phyloP scores from a whole-genome alignment of 2,888 invertebrate species.

The Caenorhabditis sp. region DNA sequence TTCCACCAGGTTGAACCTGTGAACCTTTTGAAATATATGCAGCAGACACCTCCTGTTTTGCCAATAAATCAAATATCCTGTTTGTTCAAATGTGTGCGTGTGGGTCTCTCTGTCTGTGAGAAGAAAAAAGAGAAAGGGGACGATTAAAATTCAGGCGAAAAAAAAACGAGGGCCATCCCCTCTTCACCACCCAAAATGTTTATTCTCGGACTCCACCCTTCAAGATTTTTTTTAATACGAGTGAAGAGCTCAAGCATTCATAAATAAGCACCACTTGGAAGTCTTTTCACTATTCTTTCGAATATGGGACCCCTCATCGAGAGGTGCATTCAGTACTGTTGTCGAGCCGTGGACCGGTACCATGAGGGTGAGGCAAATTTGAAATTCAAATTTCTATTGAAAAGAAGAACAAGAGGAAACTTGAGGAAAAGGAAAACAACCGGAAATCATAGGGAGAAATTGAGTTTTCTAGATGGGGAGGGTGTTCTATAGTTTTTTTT shows the following conservation, averaged over 20 bases:
- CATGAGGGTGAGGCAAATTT: conserved; percentile 41
- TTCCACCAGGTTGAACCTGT: background rate
- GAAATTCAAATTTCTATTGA: background rate
- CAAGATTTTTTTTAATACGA: conserved; percentile 52
- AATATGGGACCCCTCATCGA: conserved; percentile 38
- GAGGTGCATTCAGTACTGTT: conserved; percentile 26
- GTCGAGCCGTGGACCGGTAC: conserved; percentile 28
- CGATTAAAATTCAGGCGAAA: conserved; percentile 59
- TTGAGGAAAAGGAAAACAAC: background rate
- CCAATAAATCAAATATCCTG: conserved; percentile 52
- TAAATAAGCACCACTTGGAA: conserved; percentile 13
- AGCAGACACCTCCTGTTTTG: background rate
- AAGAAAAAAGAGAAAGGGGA: background rate
- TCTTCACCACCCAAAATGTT: conserved; percentile 47
- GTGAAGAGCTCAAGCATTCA: conserved; percentile 7
- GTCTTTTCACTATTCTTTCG: background rate
- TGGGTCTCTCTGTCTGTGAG: too few relatives aligned
- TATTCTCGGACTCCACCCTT: conserved; percentile 51
- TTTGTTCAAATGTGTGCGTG: conserved; percentile 35
- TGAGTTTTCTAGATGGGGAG: background rate
- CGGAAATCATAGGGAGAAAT: conserved; percentile 8
- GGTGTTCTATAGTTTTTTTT: background rate
- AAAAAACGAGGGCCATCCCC: conserved; percentile 1
- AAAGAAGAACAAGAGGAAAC: conserved; percentile 4
- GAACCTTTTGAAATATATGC: background rate